phyloP scores from a whole-genome alignment of 2,113 vertebrate species.

The Haliaeetus leucogaster region DNA sequence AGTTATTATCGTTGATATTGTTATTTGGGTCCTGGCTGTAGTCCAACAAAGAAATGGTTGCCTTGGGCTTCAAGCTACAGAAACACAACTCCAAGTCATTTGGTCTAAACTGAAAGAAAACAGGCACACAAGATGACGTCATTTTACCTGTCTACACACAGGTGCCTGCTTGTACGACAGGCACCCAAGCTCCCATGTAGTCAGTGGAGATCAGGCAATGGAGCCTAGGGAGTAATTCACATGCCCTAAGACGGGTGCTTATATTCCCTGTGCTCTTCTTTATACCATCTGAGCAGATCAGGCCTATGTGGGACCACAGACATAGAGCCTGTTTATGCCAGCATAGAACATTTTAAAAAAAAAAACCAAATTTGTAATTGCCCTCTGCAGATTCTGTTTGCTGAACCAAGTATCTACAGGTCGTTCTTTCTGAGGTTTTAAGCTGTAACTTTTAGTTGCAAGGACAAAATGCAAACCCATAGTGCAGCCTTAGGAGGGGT shows the following conservation, averaged over 20 bases:
- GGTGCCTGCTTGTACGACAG: not conserved
- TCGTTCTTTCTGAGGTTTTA: not conserved
- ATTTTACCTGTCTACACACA: not conserved
- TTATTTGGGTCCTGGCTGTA: not conserved
- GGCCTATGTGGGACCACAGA: not conserved
- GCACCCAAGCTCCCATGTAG: not conserved
- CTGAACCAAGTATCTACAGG: not conserved
- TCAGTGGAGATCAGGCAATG: not conserved
- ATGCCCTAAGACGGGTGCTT: not conserved
- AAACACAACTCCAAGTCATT: not conserved
- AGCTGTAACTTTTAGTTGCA: not conserved
- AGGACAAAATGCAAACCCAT: not conserved
- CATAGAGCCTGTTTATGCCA: accelerated
- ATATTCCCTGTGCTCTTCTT: not conserved
- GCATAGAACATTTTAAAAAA: not conserved
- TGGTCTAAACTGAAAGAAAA: not conserved
- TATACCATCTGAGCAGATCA: not conserved
- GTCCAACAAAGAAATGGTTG: not conserved
- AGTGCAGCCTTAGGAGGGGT: not conserved
- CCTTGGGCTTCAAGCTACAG: not conserved
- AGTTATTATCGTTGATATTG: not conserved
- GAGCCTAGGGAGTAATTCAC: not conserved
- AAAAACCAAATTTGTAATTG: accelerated
- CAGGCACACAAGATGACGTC: not conserved
- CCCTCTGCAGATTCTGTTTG: not conserved